A percentile compares a stretch with the other conserved stretches of the same genome.
Evolutionary conservation across 2,888 invertebrate species (phyloP).

Genomic region (Pseudococcus longispinus): DNA sequence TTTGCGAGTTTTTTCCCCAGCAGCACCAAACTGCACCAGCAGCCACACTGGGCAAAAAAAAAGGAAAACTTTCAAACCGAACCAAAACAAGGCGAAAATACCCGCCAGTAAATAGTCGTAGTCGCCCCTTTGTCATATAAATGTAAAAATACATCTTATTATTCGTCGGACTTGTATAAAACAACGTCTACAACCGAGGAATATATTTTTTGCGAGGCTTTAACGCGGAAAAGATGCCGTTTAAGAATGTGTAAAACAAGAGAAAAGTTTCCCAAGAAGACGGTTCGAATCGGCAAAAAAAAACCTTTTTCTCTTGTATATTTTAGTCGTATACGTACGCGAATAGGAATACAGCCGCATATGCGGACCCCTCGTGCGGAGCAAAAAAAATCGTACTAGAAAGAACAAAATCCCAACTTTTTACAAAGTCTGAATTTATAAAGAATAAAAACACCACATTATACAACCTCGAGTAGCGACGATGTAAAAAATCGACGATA

Average conservation of each 20-base stretch:
- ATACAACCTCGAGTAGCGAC: background rate
- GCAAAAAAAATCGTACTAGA: background rate
- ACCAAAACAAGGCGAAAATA: background rate
- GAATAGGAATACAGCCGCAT: background rate
- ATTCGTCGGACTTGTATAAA: background rate
- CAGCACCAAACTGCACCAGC: background rate
- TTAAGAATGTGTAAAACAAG: constrained; percentile 34
- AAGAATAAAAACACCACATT: constrained; percentile 19
- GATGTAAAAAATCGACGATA: constrained; percentile 10
- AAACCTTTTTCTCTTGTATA: background rate
- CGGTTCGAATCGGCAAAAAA: background rate
- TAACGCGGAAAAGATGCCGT: constrained; percentile 25
- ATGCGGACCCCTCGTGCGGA: background rate
- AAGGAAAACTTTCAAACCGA: background rate
- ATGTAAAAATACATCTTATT: constrained; percentile 28
- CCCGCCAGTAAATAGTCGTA: background rate
- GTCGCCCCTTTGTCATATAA: constrained; percentile 9
- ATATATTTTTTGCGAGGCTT: constrained; percentile 11
- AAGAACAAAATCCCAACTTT: background rate
- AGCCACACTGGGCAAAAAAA: background rate
- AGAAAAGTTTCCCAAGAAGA: constrained; percentile 7
- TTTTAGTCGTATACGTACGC: background rate
- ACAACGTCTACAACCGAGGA: background rate
- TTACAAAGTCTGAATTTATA: constrained; percentile 8
- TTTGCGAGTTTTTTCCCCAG: background rate